Percentiles rank a stretch among this genome's conserved stretches.
phyloP scores from a whole-genome alignment of 2,888 invertebrate species.

The Leptopilina drosophilae region DNA sequence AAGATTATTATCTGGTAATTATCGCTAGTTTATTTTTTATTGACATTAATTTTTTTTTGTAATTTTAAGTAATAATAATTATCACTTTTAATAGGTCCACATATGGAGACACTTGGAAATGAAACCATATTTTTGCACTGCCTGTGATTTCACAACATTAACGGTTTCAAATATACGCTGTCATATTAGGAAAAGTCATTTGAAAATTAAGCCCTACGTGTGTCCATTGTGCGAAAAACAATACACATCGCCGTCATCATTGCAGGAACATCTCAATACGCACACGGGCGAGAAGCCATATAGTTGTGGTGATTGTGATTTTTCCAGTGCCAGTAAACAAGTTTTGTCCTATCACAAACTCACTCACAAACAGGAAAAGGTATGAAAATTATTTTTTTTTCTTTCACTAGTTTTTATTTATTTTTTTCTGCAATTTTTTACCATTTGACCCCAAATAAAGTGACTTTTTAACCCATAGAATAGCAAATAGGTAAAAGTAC shows the following conservation, averaged over 20 bases:
- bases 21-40: not conserved
- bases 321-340: constrained; percentile 66
- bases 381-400: constrained; percentile 46
- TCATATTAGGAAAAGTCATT: constrained; percentile 70
- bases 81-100: constrained; percentile 61
- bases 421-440: too few species aligned
- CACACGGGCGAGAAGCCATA: constrained; percentile 68
- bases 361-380: constrained; percentile 66
- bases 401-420: not conserved
- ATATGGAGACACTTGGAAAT: constrained; percentile 70
- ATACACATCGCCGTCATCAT: constrained; percentile 64
- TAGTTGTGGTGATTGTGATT: constrained; percentile 63
- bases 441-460: too few species aligned
- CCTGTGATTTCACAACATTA: constrained; percentile 67
- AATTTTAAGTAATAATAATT: not conserved
- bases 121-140: constrained; percentile 68
- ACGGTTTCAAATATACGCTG: constrained; percentile 69
- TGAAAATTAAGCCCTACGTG: constrained; percentile 69
- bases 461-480: too few species aligned
- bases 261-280: constrained; percentile 69
- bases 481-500: too few species aligned
- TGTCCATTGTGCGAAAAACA: constrained; percentile 66
- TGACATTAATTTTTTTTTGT: not conserved
- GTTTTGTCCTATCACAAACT: constrained; percentile 65
- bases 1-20: too few species aligned